phyloP scores from a whole-genome alignment of 2,113 vertebrate genomes.

The Stercorarius parasiticus region DNA sequence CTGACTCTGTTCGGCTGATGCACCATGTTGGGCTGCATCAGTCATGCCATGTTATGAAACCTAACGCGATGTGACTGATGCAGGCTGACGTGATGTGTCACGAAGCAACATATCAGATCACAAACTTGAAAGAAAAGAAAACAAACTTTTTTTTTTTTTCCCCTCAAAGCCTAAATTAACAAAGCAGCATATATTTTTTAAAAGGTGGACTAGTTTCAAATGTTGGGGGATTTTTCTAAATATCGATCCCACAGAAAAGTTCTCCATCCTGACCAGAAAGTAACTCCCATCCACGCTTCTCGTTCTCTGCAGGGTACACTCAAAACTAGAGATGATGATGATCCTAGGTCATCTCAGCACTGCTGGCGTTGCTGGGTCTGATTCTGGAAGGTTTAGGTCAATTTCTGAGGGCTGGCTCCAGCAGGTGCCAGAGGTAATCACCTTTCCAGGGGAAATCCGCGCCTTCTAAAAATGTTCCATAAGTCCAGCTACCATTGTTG shows the following conservation, averaged over 20 bases:
- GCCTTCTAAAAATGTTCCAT: not conserved
- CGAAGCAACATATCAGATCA: conserved; percentile 67
- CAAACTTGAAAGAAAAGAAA: conserved; percentile 57
- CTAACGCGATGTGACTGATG: conserved; percentile 64
- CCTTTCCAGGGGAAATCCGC: not conserved
- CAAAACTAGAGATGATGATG: not conserved
- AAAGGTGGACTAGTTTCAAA: not conserved
- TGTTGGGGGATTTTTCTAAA: not conserved
- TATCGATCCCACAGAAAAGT: not conserved
- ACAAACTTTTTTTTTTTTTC: conserved; percentile 13
- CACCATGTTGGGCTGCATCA: conserved; percentile 55
- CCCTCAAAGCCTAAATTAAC: conserved; percentile 50
- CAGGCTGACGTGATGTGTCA: conserved; percentile 60
- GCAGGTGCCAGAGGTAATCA: not conserved
- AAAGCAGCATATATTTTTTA: conserved; percentile 33
- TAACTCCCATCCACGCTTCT: not conserved
- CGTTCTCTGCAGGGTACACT: not conserved
- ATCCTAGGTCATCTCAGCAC: not conserved
- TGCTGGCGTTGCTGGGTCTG: not conserved
- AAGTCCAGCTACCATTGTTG: not conserved
- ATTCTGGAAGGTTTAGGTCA: not conserved
- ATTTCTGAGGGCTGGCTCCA: not conserved
- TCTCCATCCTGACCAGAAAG: not conserved
- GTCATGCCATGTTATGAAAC: conserved; percentile 64
- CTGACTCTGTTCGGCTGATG: conserved; percentile 30